Evolutionary conservation across 2,113 vertebrate species (phyloP).

Genomic region (Sarotherodon lohbergeri): DNA sequence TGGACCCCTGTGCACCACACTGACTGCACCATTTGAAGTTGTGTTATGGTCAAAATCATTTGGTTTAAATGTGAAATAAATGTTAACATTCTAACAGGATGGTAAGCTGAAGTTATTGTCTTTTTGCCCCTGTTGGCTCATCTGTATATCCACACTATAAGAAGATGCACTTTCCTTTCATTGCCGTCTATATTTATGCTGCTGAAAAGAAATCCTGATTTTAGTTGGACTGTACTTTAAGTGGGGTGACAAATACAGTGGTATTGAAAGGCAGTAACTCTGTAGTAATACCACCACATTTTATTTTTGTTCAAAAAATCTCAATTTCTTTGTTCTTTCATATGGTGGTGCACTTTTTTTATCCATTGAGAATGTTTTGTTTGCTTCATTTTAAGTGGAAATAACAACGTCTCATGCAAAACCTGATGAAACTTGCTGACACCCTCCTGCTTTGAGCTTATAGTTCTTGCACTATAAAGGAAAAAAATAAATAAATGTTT

Average conservation of each 20-base stretch:
- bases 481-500: not conserved
- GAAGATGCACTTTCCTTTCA: not conserved
- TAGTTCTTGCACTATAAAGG: not conserved
- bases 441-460: not conserved
- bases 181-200: not conserved
- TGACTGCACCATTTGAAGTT: not conserved
- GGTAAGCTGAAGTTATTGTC: not conserved
- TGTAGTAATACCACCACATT: not conserved
- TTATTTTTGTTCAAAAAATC: not conserved
- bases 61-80: not conserved
- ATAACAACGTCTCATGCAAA: not conserved
- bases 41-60: not conserved
- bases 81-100: not conserved
- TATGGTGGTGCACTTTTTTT: not conserved
- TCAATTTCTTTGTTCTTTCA: not conserved
- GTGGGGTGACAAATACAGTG: not conserved
- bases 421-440: slow-evolving; percentile 25
- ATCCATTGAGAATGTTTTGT: not conserved
- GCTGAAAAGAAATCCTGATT: not conserved
- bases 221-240: not conserved
- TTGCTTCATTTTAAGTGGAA: not conserved
- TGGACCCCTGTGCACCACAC: not conserved
- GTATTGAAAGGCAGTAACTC: not conserved
- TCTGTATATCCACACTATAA: not conserved
- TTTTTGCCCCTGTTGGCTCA: not conserved